phyloP scores from a whole-genome alignment of 2,113 vertebrate species.

The Nannobrachium achirus region DNA sequence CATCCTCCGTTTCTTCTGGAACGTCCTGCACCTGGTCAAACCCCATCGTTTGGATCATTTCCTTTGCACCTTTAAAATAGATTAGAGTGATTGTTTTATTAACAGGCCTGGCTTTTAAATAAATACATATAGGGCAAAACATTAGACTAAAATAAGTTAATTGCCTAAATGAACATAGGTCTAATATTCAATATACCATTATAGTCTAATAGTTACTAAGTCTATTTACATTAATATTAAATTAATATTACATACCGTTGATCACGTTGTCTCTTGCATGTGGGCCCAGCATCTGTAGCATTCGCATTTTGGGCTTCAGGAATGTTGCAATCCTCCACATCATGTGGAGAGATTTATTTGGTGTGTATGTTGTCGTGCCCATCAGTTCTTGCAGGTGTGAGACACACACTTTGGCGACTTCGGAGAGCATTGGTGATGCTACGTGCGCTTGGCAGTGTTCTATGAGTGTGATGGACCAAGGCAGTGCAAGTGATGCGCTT shows the following conservation, averaged over 20 bases:
- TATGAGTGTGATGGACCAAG: slow-evolving; percentile 4
- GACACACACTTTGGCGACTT: slow-evolving; percentile 4
- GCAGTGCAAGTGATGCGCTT: slow-evolving; percentile 8
- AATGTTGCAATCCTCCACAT: slow-evolving; percentile 8
- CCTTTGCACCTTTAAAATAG: slow-evolving; percentile 22
- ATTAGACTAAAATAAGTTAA: too few species aligned
- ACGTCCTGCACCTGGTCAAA: slow-evolving; percentile 21
- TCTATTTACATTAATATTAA: not conserved
- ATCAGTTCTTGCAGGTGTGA: slow-evolving; percentile 12
- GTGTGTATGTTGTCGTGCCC: slow-evolving; percentile 14
- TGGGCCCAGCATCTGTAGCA: slow-evolving; percentile 9
- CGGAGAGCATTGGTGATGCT: slow-evolving; percentile 7
- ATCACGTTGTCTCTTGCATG: slow-evolving; percentile 15
- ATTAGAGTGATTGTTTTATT: not conserved
- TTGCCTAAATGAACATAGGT: too few species aligned
- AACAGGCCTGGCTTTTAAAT: not conserved
- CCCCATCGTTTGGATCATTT: not conserved
- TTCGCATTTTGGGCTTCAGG: slow-evolving; percentile 10
- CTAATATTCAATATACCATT: too few species aligned
- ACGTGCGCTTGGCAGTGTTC: slow-evolving; percentile 1
- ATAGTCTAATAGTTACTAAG: too few species aligned
- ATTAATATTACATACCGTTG: not conserved
- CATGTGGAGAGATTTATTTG: slow-evolving; percentile 10
- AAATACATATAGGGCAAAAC: not conserved
- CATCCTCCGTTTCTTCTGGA: not conserved